These are phyloP conservation scores for Pyxicephalus adspersus DNA, from an alignment of 2,113 vertebrate genomes.

Conservation along the genomic window DNA sequence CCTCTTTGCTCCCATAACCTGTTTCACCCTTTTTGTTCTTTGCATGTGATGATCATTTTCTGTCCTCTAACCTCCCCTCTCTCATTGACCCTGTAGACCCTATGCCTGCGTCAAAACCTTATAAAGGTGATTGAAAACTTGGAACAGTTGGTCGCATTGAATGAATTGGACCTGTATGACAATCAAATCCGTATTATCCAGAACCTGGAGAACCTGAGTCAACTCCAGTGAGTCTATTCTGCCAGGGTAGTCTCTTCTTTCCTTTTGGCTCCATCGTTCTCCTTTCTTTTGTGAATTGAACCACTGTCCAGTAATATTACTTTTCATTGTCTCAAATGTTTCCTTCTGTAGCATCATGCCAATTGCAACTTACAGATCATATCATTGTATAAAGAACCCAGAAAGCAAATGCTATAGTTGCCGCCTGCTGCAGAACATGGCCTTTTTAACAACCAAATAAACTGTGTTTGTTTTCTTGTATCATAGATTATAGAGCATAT, in stretches of 20 bases:
- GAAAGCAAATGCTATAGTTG: too few species aligned
- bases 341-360: too few species aligned
- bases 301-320: too few species aligned
- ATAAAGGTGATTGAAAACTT: slow-evolving; percentile 95
- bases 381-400: too few species aligned
- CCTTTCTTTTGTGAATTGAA: not conserved
- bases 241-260: not conserved
- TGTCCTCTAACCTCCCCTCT: slow-evolving; percentile 32
- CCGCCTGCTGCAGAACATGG: too few species aligned
- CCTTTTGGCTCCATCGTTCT: not conserved
- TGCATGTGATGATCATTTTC: not conserved
- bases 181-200: slow-evolving; percentile 95
- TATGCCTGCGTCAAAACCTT: slow-evolving; percentile 94
- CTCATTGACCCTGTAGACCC: slow-evolving; percentile 74
- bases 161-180: slow-evolving; percentile 95
- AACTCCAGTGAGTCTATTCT: slow-evolving; percentile 86
- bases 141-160: slow-evolving; percentile 80
- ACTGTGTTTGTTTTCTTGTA: too few species aligned
- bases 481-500: too few species aligned
- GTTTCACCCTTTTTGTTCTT: not conserved
- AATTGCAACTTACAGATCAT: too few species aligned
- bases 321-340: too few species aligned
- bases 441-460: too few species aligned
- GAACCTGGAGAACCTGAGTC: slow-evolving; percentile 85
- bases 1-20: not conserved